Percentiles rank a stretch among this genome's conserved stretches.
phyloP scores from a whole-genome alignment of 2,797 vertebrate genomes.

The Pangasius djambal region DNA sequence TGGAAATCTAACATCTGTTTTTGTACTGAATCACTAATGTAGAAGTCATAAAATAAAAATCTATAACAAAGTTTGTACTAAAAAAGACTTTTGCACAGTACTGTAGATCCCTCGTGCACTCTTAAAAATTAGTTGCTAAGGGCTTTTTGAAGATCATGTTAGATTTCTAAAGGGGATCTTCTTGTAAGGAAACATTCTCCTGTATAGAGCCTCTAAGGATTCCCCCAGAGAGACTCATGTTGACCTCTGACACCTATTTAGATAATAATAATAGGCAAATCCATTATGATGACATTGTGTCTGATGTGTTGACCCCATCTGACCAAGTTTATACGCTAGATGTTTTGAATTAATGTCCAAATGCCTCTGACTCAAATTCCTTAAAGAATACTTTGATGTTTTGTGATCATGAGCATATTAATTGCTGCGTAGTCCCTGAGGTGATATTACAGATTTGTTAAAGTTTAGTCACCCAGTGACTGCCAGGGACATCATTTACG shows the following conservation, averaged over 20 bases:
- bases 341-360: not conserved
- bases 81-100: no score
- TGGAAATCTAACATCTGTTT: no score
- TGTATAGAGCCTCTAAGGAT: not conserved
- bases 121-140: no score
- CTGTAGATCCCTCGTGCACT: no score
- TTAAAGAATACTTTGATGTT: not conserved
- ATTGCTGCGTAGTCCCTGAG: not conserved
- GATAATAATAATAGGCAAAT: no score
- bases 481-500: not conserved
- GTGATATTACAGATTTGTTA: conserved; percentile 2
- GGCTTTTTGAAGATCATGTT: not conserved
- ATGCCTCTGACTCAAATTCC: not conserved
- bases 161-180: not conserved
- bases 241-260: not conserved
- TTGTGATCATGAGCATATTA: not conserved
- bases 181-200: not conserved
- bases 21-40: no score
- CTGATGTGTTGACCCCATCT: not conserved
- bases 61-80: no score
- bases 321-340: no score
- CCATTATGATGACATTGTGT: not conserved
- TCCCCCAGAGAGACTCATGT: not conserved
- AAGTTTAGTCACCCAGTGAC: not conserved
- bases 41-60: no score